Evolutionary conservation across 1,140 invertebrate genomes (phyloP), one percentile per base, ranked within the genome.

Genomic region (Glomeris maerens): DNA sequence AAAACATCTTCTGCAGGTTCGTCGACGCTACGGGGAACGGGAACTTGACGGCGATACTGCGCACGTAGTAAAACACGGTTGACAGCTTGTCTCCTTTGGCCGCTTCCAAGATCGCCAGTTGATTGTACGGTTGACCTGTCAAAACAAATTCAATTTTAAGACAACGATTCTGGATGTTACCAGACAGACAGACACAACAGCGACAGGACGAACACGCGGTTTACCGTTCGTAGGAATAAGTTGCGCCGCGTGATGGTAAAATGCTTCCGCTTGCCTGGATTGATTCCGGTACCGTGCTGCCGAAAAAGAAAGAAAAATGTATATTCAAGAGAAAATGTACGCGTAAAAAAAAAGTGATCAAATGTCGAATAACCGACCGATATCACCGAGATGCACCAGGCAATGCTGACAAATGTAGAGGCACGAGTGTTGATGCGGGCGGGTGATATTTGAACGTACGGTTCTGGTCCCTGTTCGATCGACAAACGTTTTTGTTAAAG

Each of bases 341-440:
- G 4, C 26, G 20, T 51, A 28, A 44, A 1, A 28, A 38, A 4
- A 45, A 7, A 2, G 17, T 41, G n/a, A 41, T 41, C 3, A 1
- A 50, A n/a, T 50, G 2, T 2, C 44, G 4, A 45, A 21, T 2
- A 29, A 45, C 50, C 46, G 55, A 69, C 68, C 67, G 31, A 90
- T 76, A 64, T 89, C 86, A 2, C 86, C 86, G 10, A 89, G 70
- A 66, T 89, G 86, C 38, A 90, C 83, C 23, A 88, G 72, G 63
- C 84, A 88, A 66, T 89, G 81, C 59, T 89, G 84, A 61, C 83
- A 84, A 47, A 86, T 80, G 62, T 89, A 89, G 48, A 82, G 73
- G 60, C 81, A 83, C 2, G 82, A 84, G 26, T 74, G 78, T 51
- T 76, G 75, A 54, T 82, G 77, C 14, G 81, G 80, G 38, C 72